Evolutionary conservation across 2,797 vertebrate genomes (phyloP), one percentile per base, ranked within the genome.

Genomic region (Denticeps clupeoides): DNA sequence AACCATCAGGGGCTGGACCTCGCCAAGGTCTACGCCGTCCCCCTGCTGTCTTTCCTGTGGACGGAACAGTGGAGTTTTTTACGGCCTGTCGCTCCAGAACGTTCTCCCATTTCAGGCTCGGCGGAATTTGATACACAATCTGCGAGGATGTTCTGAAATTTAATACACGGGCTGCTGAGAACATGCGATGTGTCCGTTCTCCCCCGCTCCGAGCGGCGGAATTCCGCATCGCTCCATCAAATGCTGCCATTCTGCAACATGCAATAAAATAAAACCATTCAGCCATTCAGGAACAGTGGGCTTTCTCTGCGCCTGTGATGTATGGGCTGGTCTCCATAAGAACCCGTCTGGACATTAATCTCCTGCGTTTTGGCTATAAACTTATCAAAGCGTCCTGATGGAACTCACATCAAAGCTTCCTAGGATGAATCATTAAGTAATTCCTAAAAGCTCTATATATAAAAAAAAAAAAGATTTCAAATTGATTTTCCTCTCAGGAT

Each of bases 261-360:
- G 38, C 21, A 11, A 3, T 45, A 45, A 26, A 51, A 45, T 52
- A 44, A 46, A 46, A 46, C 41, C 23, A 47, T 57, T 57, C 32
- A 25, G 57, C 43, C 51, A 57, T 51, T 52, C 44, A 57, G 43
- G 35, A 31, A 46, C 47, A 22, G 18, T 49, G n/a, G n/a, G n/a
- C n/a, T 49, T 53, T 49, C 45, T 28, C 53, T 54, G 22, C 37
- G 28, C 31, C 28, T 10, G 4, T 50, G 54, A 64, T 57, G 16
- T 60, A 57, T 58, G 41, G 28, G 40, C 35, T 40, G 47, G 21
- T 38, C 35, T 4, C 11, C 38, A 5, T 10, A 11, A 9, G 38
- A 38, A 3, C 38, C 7, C 9, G 10, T 38, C 21, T 38, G 35
- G 38, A 19, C 38, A 38, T 38, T 19, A 38, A 38, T 38, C 5